Conservation (phyloP, 1,140 invertebrate species). For the Spodoptera frugiperda region DNA sequence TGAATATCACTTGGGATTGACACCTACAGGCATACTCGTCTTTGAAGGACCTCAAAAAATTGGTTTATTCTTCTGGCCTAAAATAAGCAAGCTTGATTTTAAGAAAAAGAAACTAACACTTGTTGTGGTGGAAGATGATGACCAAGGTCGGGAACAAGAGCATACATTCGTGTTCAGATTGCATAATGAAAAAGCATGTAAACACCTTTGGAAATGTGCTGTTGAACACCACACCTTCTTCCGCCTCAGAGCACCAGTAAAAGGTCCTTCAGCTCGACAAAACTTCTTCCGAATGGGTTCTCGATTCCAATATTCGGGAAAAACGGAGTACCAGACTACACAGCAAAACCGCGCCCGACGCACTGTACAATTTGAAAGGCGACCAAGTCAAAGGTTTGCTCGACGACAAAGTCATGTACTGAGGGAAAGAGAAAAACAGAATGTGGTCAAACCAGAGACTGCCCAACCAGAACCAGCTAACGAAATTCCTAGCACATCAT, state of each 20-base stretch:
- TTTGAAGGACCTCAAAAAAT: constrained; percentile 98
- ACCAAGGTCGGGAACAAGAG: constrained; percentile 96
- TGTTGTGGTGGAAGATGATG: constrained; percentile 98
- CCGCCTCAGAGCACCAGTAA: constrained; percentile 95
- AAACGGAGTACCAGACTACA: constrained; percentile 98
- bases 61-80: constrained; percentile 99
- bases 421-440: constrained; percentile 90
- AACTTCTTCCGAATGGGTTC: constrained; percentile 99
- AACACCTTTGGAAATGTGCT: constrained; percentile 99
- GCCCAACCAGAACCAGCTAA: constrained; percentile 66
- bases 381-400: constrained; percentile 98
- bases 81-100: constrained; percentile 97
- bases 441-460: constrained; percentile 76
- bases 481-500: constrained; percentile 73
- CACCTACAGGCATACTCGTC: constrained; percentile 98
- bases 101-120: constrained; percentile 98
- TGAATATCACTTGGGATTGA: constrained; percentile 98
- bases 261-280: constrained; percentile 95
- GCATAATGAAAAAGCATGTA: constrained; percentile 98
- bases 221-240: constrained; percentile 99
- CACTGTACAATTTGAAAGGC: constrained; percentile 97
- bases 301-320: constrained; percentile 96
- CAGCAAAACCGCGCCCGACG: constrained; percentile 94
- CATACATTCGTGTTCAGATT: constrained; percentile 97
- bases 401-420: constrained; percentile 94